phyloP scores from a whole-genome alignment of 2,888 invertebrate species.

The Campoplex nolae region DNA sequence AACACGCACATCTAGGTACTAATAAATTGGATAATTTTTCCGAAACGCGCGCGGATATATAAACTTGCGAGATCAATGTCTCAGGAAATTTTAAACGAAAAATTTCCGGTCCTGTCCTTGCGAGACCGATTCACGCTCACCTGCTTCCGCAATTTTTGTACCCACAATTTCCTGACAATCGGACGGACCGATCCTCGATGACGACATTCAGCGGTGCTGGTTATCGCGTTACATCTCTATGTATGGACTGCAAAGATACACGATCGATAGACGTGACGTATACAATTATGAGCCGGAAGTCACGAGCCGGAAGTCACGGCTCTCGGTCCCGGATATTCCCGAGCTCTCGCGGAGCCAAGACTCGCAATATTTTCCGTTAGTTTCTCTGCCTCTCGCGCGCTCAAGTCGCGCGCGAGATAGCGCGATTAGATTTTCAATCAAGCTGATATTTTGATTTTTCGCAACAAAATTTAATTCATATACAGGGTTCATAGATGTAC shows the following conservation, averaged over 20 bases:
- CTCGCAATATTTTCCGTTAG: slow-evolving; percentile 21
- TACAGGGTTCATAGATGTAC: no score
- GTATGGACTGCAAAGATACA: slow-evolving; percentile 18
- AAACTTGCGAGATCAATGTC: not conserved
- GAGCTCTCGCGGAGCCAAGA: slow-evolving; percentile 45
- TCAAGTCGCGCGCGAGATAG: not conserved
- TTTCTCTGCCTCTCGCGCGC: slow-evolving; percentile 23
- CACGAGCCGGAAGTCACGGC: slow-evolving; percentile 72
- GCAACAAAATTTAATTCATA: no score
- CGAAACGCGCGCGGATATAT: no score
- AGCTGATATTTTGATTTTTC: slow-evolving; percentile 16
- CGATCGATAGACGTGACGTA: slow-evolving; percentile 32
- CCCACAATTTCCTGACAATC: slow-evolving; percentile 12
- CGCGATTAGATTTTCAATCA: slow-evolving; percentile 25
- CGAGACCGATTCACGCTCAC: not conserved
- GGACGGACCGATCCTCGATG: not conserved
- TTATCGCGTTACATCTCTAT: not conserved
- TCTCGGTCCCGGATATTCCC: slow-evolving; percentile 64
- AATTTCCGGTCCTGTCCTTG: not conserved
- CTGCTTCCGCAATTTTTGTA: slow-evolving; percentile 9
- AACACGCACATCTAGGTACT: no score
- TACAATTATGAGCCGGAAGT: slow-evolving; percentile 69
- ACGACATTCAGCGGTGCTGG: not conserved
- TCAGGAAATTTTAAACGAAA: not conserved
- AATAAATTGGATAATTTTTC: not conserved